Conservation (phyloP, 1,140 invertebrate species). For the Megalonaias nervosa region DNA sequence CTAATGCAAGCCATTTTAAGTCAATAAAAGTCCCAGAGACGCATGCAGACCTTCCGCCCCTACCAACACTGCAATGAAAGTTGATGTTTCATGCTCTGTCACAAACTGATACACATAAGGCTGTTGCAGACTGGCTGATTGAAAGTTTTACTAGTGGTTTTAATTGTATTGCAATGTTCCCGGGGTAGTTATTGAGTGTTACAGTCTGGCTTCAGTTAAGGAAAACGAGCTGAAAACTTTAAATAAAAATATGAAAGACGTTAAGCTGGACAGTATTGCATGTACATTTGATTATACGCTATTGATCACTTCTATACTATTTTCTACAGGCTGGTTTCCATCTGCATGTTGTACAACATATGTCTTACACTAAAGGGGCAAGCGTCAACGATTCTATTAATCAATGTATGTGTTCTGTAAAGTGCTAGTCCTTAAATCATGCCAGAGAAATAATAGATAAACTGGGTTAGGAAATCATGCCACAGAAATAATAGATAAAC, state of each 20-base stretch:
- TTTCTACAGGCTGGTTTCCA: constrained; percentile 7
- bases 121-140: no score
- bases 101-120: no score
- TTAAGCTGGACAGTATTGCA: not conserved
- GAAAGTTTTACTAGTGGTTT: constrained; percentile 26
- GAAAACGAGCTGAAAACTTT: not conserved
- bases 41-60: no score
- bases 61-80: no score
- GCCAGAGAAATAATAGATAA: not conserved
- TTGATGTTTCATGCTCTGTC: no score
- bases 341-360: no score
- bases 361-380: constrained; percentile 2
- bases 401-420: constrained; percentile 7
- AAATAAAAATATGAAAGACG: constrained; percentile 18
- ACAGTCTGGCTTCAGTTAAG: constrained; percentile 12
- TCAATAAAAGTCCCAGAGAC: no score
- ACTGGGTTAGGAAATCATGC: no score
- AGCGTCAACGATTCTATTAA: constrained; percentile 18
- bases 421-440: constrained; percentile 15
- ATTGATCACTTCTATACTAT: not conserved
- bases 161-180: not conserved
- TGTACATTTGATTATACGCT: constrained; percentile 2
- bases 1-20: no score
- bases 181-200: not conserved
- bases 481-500: constrained; percentile 5